Base-by-base conservation (phyloP, 1,140 invertebrate species). In the Solenopsis fugax region DNA sequence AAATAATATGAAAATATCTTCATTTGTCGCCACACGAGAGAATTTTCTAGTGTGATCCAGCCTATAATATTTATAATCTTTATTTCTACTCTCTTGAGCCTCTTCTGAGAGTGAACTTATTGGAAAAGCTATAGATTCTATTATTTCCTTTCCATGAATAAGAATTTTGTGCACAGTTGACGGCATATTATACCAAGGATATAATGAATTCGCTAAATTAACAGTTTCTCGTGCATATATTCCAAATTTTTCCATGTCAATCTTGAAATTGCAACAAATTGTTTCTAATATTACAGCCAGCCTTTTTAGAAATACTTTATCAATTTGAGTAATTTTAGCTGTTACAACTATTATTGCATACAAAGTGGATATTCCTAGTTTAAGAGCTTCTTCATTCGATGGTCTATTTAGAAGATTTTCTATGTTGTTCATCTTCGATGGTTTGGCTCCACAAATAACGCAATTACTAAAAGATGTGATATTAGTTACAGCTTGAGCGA, bases 401-500 rank as follows among this genome's bases (percentile, higher is more conserved):
- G 76, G 2, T 4, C 62, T 37, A 3, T 10, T 37, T 69, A 54
- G 3, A 21, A 81, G 45, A 24, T n/a, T 81, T 69, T 50, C 13
- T 21, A 72, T 41, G 18, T 72, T 18, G 13, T 82, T 72, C 67
- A 71, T 72, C 16, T 82, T 37, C 1, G 65, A 60, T 34, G 54
- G 41, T 18, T 60, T 54, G 5, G 52, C 65, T 13, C 21, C 50
- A 67, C 65, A 82, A 56, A 82, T 56, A 4, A 65, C 9, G 9
- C 78, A 82, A 6, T 62, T 82, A 48, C 54, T 60, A 0, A 54
- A 54, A 1, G 67, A 41, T 21, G n/a, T 7, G n/a, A 37, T 72
- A 60, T 82, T 41, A 1, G 80, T 82, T 10, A 82, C 65, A 82
- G 16, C 13, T 48, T 82, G 54, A 52, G 67, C 80, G 5, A 82